Evolutionary conservation across 2,888 invertebrate genomes (phyloP), one percentile per base, ranked within the genome.

Genomic region (Drosophila rubida): DNA sequence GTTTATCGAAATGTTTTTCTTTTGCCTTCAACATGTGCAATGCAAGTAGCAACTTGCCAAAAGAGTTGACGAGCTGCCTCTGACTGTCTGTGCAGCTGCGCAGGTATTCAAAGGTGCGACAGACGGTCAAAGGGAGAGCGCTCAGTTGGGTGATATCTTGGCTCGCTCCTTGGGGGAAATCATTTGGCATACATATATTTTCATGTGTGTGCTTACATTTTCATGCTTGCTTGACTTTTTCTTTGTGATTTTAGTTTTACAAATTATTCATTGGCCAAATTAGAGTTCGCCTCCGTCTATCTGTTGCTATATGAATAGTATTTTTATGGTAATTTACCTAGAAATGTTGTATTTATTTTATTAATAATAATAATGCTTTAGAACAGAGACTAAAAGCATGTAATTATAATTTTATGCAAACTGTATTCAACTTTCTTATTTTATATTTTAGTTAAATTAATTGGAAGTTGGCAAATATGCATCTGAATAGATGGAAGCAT

Each of bases 121-220:
- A 51, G 60, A 16, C 49, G 61, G 22, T 35, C 41, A 42, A 27
- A 50, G 27, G 58, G n/a, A 32, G 5, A 32, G 5, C 32, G n/a
- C 25, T 39, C 16, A 30, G 32, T 35, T 14, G n/a, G 41, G 45
- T 50, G 44, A 22, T 39, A 65, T 63, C 41, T 22, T 62, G 44
- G 45, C n/a, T 37, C 22, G 54, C 41, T 44, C 11, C 50, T 25
- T 35, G 5, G 32, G 14, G 14, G 42, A 27, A 59, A 63, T 64
- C 57, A 51, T 63, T 77, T 66, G 13, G 35, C 39, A 74, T n/a
- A n/a, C 75, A 78, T 67, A 65, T 73, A 67, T 84, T 58, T 73
- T 53, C 53, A 62, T 76, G 61, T 66, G 53, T 73, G 67, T 70
- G 58, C 13, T 32, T 57, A 41, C 61, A 61, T 72, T 73, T 46